phyloP scores from a whole-genome alignment of 2,888 invertebrate species.

The Sinopyrophorus schimmeli region DNA sequence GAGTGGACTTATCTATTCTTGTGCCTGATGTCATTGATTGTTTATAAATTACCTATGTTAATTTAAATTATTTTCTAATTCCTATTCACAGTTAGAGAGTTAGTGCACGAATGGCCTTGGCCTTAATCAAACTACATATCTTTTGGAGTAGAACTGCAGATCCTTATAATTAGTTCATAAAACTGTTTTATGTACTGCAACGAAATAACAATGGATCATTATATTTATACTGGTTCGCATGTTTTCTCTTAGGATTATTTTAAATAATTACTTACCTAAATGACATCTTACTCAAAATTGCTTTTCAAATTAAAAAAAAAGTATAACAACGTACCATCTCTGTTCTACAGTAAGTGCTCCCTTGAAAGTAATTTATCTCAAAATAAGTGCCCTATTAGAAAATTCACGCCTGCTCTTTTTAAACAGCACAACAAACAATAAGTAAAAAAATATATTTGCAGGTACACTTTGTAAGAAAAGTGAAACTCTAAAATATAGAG shows the following conservation, averaged over 20 bases:
- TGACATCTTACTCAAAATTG: too few relatives aligned
- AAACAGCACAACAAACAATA: too few relatives aligned
- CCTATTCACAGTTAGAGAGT: conserved; percentile 5
- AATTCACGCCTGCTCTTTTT: too few relatives aligned
- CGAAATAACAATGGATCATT: conserved; percentile 39
- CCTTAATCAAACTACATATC: conserved; percentile 36
- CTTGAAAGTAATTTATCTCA: too few relatives aligned
- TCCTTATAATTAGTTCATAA: conserved; percentile 31
- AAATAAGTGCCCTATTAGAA: too few relatives aligned
- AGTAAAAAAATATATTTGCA: too few relatives aligned
- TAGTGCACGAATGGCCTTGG: conserved; percentile 34
- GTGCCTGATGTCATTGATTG: conserved; percentile 18
- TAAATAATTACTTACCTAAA: too few relatives aligned
- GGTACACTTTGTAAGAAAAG: too few relatives aligned
- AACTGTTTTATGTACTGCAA: conserved; percentile 37
- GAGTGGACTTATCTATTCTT: conserved; percentile 9
- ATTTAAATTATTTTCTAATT: conserved; percentile 6
- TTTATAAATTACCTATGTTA: conserved; percentile 5
- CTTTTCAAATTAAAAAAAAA: too few relatives aligned
- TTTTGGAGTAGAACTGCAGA: conserved; percentile 41
- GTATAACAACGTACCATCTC: too few relatives aligned
- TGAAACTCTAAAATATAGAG: too few relatives aligned
- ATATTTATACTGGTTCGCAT: conserved; percentile 1
- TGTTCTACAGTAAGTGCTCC: too few relatives aligned
- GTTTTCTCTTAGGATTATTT: conserved; percentile 6